Conservation (phyloP, 2,113 vertebrate species). For the Hepsetus odoe region DNA sequence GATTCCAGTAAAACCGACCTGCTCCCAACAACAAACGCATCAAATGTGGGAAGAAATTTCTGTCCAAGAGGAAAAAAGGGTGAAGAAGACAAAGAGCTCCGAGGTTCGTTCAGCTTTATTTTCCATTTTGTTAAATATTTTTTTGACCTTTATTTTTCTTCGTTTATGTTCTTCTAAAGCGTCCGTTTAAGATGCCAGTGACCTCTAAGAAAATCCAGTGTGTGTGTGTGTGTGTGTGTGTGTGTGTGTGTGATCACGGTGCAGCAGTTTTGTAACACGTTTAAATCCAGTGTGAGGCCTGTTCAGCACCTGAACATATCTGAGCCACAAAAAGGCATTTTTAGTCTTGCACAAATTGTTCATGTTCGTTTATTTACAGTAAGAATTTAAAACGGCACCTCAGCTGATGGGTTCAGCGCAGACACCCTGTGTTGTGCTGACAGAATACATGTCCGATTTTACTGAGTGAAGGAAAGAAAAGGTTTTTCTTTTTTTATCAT, state of each 20-base stretch:
- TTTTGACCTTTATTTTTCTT: neutral
- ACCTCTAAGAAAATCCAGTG: neutral
- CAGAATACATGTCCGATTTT: no score
- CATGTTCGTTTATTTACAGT: no score
- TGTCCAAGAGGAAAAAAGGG: neutral
- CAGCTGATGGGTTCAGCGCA: no score
- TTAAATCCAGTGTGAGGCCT: neutral
- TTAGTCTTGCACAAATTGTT: no score
- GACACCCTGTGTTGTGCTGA: no score
- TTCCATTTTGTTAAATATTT: neutral
- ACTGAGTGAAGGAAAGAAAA: no score
- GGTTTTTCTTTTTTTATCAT: neutral
- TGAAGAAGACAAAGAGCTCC: no score
- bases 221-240: neutral
- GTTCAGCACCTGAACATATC: neutral
- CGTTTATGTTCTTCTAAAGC: neutral
- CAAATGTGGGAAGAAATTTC: neutral
- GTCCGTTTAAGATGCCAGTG: neutral
- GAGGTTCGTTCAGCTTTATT: neutral
- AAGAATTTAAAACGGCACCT: no score
- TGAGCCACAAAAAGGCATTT: no score
- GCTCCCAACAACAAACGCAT: no score
- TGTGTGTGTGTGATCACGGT: neutral
- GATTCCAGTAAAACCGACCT: no score
- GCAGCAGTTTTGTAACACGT: neutral